Evolutionary conservation across 2,113 vertebrate genomes (phyloP), one percentile per base, ranked within the genome.

Genomic region (Xenopus laevis): DNA sequence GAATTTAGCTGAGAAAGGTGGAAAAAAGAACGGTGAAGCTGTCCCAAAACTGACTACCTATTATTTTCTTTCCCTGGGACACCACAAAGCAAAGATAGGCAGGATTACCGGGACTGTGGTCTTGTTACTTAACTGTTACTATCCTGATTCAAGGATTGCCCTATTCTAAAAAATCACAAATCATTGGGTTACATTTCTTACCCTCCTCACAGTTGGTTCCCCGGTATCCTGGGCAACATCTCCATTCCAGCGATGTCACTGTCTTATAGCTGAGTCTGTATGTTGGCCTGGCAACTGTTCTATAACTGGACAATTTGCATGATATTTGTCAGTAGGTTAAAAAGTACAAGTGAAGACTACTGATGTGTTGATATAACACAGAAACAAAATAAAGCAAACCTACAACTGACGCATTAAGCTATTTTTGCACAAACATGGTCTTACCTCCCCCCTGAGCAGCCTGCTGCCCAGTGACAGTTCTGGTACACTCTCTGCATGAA

Each of bases 391-490:
- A 40, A 40, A 40, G 33, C 8, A 40, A 40, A 40, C 2, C 33
- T 7, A 9, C 33, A 40, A 27, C 23, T 27, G 23, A 27, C 23
- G 1, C 33, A 40, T 6, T 4, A 40, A 40, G 6, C 23, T 27
- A 4, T 27, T 9, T 40, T 40, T 9, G 23, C 33, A 40, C 33
- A 40, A 7, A 40, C 33, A 40, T 40, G 33, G 21, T 13, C 90
- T 90, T 79, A 97, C 96, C 95, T 97, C 87, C 89, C 92, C 17
- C 92, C 92, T 0, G 88, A 85, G 78, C 97, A 98, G 83, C 92
- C 91, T 87, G 94, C 90, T 1, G 96, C 94, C 97, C 96, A 99
- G 71, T 92, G 93, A 84, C 97, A 99, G 11, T 89, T 91, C 87
- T 95, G 96, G 82, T 97, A 95, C 2, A 98, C 91, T 5, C 94